phyloP scores from a whole-genome alignment of 1,140 invertebrate species.

The Drosophila persimilis region DNA sequence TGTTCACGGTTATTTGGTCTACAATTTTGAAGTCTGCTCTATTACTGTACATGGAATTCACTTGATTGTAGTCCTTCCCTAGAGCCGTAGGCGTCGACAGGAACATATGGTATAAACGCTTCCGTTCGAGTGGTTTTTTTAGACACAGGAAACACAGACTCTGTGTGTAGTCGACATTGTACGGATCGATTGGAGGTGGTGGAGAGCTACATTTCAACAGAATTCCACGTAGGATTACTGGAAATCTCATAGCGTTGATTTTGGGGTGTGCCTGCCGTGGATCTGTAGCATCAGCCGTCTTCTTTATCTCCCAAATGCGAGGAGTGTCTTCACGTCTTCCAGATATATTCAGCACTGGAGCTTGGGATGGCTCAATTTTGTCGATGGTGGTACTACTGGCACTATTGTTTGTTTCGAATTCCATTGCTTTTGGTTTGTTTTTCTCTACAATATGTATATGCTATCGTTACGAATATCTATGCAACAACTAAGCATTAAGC shows the following conservation, averaged over 20 bases:
- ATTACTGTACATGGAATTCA: conserved; percentile 26
- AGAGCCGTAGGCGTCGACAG: background rate
- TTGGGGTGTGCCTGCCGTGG: conserved; percentile 1
- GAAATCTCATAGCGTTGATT: conserved; percentile 13
- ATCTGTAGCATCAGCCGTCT: background rate
- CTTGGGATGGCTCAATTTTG: background rate
- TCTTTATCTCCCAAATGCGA: conserved; percentile 22
- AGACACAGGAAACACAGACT: conserved; percentile 37
- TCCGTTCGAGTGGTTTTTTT: conserved; percentile 8
- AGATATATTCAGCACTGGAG: conserved; percentile 23
- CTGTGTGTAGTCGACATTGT: background rate
- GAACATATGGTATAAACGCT: conserved; percentile 42
- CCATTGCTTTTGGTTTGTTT: background rate
- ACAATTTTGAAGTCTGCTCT: conserved; percentile 8
- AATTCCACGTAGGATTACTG: conserved; percentile 26
- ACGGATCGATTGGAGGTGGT: background rate
- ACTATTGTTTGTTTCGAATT: background rate
- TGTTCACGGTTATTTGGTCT: conserved; percentile 27
- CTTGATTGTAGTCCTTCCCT: conserved; percentile 1
- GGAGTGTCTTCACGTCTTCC: conserved; percentile 1
- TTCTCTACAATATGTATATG: too few relatives aligned
- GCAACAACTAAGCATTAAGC: background rate
- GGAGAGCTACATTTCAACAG: conserved; percentile 19
- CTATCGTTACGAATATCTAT: background rate
- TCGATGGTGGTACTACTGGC: background rate